Percentiles rank a stretch among this genome's conserved stretches.
These are phyloP conservation scores for Glyphotaelius pellucidus DNA, from an alignment of 2,888 invertebrate genomes.

Conservation along the genomic window DNA sequence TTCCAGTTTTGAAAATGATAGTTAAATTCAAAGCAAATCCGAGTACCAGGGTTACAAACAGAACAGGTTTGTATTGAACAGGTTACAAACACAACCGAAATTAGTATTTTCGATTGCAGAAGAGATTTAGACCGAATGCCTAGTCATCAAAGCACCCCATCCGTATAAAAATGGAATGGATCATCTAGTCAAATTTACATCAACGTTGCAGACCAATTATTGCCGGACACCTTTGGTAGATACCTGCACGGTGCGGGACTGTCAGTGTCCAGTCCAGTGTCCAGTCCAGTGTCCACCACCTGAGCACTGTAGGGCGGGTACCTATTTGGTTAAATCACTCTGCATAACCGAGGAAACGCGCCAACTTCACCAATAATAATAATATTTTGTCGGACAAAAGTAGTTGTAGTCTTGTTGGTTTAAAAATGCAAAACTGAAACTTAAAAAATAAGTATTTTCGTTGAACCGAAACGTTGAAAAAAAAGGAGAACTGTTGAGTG, in stretches of 20 bases:
- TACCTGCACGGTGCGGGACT: neutral
- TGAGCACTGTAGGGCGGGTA: neutral
- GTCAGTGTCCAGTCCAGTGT: neutral
- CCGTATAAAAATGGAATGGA: neutral
- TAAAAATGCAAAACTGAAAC: too few relatives aligned
- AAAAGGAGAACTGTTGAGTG: too few relatives aligned
- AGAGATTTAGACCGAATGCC: neutral
- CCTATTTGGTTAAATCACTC: constrained; percentile 6
- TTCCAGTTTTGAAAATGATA: too few relatives aligned
- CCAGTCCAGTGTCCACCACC: neutral
- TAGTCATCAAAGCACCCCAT: neutral
- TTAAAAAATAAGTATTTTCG: too few relatives aligned
- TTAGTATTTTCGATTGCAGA: neutral
- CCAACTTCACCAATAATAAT: constrained; percentile 14
- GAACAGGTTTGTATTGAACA: too few relatives aligned
- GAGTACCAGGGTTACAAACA: too few relatives aligned
- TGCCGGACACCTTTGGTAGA: neutral
- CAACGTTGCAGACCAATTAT: neutral
- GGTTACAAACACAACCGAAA: too few relatives aligned
- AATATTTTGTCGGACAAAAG: neutral
- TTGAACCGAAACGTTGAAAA: too few relatives aligned
- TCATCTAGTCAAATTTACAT: neutral
- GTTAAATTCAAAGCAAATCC: too few relatives aligned
- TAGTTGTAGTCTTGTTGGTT: neutral
- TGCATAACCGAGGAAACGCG: neutral